phyloP scores from a whole-genome alignment of 2,888 invertebrate species.

The Macrostomum cliftonense region DNA sequence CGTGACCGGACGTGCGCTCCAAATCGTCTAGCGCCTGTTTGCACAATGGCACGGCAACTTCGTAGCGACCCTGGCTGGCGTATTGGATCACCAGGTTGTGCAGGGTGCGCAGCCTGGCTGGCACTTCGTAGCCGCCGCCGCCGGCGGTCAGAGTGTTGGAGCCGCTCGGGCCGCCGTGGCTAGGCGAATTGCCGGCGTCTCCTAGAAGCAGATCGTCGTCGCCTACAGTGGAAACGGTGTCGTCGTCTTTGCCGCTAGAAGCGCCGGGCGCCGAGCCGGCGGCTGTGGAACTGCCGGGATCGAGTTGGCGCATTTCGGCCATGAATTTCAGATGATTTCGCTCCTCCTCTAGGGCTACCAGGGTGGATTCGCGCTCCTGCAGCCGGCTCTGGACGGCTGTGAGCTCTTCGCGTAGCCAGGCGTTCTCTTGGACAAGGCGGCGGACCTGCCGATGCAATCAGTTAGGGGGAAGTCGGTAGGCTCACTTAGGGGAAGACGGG shows the following conservation, averaged over 20 bases:
- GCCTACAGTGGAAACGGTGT: neutral
- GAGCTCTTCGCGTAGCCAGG: neutral
- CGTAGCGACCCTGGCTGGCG: conserved; percentile 76
- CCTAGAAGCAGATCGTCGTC: neutral
- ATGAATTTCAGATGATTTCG: neutral
- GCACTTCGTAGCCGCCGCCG: conserved; percentile 45
- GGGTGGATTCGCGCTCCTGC: neutral
- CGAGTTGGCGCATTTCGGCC: neutral
- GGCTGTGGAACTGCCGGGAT: neutral
- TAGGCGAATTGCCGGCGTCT: neutral
- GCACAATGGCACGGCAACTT: conserved; percentile 95
- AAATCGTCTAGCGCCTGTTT: conserved; percentile 96
- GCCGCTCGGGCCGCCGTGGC: neutral
- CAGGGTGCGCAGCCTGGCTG: conserved; percentile 80
- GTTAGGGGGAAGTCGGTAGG: no score
- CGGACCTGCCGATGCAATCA: conserved; percentile 75
- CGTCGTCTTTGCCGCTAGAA: neutral
- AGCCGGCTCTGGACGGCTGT: neutral
- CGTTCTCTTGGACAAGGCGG: conserved; percentile 54
- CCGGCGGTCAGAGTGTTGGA: neutral
- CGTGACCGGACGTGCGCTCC: conserved; percentile 93
- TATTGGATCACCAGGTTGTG: conserved; percentile 99
- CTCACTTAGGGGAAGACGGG: no score
- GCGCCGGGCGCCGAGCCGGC: neutral
- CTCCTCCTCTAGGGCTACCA: neutral